A percentile compares a stretch with the other conserved stretches of the same genome.
Evolutionary conservation across 2,888 invertebrate genomes (phyloP).

Genomic region (Patella depressa): DNA sequence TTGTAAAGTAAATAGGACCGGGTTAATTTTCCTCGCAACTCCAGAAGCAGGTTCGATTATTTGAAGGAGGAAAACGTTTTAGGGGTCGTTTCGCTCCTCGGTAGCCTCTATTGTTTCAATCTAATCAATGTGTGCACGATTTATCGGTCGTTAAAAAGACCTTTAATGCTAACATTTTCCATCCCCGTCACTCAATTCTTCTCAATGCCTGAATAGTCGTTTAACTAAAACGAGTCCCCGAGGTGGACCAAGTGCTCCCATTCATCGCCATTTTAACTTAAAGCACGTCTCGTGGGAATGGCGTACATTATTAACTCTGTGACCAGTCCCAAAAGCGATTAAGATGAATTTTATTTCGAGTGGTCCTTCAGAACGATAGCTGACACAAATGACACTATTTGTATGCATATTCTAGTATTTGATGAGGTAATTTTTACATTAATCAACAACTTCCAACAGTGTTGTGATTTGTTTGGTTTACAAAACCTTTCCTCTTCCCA

Average conservation of each 20-base stretch:
- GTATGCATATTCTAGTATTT: not conserved
- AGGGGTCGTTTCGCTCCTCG: too few relatives aligned
- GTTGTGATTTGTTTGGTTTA: too few relatives aligned
- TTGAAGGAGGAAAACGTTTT: too few relatives aligned
- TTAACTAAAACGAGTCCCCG: slow-evolving; percentile 5
- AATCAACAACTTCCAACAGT: too few relatives aligned
- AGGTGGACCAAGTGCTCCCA: not conserved
- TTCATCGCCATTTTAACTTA: not conserved
- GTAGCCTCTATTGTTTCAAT: slow-evolving; percentile 1
- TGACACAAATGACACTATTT: not conserved
- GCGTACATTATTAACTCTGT: not conserved
- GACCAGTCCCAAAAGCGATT: not conserved
- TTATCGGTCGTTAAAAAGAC: slow-evolving; percentile 8
- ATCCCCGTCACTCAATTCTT: not conserved
- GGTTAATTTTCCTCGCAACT: too few relatives aligned
- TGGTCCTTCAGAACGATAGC: not conserved
- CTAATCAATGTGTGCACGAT: slow-evolving; percentile 5
- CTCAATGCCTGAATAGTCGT: slow-evolving; percentile 3
- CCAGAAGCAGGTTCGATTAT: too few relatives aligned
- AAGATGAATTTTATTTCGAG: slow-evolving; percentile 5
- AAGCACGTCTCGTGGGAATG: not conserved
- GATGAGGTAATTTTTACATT: too few relatives aligned
- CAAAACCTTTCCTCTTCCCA: too few relatives aligned
- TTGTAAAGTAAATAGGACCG: not conserved
- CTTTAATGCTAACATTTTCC: slow-evolving; percentile 12